These are phyloP conservation scores for Dreissena rostriformis DNA, from an alignment of 1,140 invertebrate genomes.

Conservation along the genomic window DNA sequence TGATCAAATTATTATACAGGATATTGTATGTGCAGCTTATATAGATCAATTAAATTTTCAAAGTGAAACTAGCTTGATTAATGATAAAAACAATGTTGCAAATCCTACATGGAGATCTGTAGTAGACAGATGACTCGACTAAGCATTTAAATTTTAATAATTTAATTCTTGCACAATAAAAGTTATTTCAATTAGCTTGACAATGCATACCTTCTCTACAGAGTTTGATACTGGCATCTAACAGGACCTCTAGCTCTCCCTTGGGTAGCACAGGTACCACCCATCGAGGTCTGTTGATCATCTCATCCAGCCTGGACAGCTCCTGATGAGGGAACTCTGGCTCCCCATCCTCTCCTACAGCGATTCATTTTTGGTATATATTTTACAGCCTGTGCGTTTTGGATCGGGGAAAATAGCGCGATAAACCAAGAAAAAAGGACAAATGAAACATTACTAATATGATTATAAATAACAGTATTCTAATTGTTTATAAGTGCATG, in stretches of 20 bases:
- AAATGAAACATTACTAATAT: neutral
- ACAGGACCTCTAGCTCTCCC: constrained; percentile 95
- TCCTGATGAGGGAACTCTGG: constrained; percentile 93
- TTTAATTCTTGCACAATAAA: too few relatives aligned
- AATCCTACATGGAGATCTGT: too few relatives aligned
- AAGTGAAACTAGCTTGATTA: neutral
- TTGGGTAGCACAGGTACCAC: constrained; percentile 98
- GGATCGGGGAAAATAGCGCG: neutral
- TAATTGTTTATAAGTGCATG: neutral
- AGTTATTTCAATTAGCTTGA: neutral
- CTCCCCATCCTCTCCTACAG: constrained; percentile 82
- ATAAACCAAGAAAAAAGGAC: neutral
- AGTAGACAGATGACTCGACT: too few relatives aligned
- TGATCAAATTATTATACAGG: neutral
- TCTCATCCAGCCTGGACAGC: constrained; percentile 94
- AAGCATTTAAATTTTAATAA: too few relatives aligned
- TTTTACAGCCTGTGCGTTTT: constrained; percentile 67
- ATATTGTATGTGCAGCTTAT: neutral
- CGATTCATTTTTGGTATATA: constrained; percentile 62
- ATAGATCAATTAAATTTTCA: neutral
- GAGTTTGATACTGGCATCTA: constrained; percentile 94
- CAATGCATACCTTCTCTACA: constrained; percentile 87
- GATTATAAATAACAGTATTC: neutral
- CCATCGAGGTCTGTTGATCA: constrained; percentile 94
- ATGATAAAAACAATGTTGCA: too few relatives aligned